Conservation (phyloP, 2,797 vertebrate species). For the Peromyscus nudipes region DNA sequence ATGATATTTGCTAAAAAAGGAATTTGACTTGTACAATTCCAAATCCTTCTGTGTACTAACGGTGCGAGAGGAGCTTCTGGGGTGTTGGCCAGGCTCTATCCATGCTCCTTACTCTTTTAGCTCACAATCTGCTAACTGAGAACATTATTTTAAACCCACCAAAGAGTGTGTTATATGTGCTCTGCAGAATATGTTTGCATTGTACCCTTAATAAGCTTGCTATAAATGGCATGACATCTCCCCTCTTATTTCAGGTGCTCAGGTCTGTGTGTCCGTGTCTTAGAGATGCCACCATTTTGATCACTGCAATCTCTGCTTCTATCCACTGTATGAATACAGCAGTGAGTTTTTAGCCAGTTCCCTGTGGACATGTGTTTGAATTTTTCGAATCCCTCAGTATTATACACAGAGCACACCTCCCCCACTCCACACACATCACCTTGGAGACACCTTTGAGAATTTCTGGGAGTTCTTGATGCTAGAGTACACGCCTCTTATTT, state of each 20-base stretch:
- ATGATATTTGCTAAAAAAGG: not conserved
- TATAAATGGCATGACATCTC: not conserved
- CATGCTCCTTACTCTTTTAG: not conserved
- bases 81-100: not conserved
- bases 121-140: not conserved
- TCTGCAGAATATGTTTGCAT: not conserved
- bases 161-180: not conserved
- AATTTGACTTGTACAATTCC: not conserved
- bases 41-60: not conserved
- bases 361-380: not conserved
- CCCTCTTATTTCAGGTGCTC: not conserved
- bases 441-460: not conserved
- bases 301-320: not conserved
- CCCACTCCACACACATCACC: not conserved
- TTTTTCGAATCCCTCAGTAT: not conserved
- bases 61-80: no score
- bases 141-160: not conserved
- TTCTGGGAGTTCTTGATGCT: not conserved
- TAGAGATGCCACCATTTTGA: not conserved
- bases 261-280: not conserved
- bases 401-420: not conserved
- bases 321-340: not conserved
- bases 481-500: not conserved
- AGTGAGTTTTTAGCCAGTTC: not conserved
- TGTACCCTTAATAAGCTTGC: not conserved